Percentiles rank a stretch among this genome's conserved stretches.
Evolutionary conservation across 2,888 invertebrate species (phyloP).

Genomic region (Nymphalis urticae): DNA sequence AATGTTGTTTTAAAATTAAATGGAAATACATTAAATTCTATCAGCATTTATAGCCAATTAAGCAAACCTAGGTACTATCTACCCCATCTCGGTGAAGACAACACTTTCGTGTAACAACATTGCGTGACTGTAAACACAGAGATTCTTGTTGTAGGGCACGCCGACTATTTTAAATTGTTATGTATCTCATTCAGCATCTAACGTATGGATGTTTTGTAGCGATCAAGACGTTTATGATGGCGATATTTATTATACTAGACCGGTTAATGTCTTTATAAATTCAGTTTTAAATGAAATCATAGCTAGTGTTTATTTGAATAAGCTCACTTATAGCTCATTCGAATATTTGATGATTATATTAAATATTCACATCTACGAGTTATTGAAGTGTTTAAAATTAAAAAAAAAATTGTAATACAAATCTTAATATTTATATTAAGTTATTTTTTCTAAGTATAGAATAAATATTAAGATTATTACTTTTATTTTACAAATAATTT

Average conservation of each 20-base stretch:
- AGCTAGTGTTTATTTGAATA: conserved; percentile 26
- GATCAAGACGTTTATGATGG: conserved; percentile 37
- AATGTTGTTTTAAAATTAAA: conserved; percentile 27
- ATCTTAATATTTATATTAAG: background rate
- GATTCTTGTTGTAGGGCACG: conserved; percentile 61
- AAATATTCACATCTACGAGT: conserved; percentile 3
- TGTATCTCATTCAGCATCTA: conserved; percentile 21
- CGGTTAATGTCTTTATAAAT: conserved; percentile 38
- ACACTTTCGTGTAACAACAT: conserved; percentile 52
- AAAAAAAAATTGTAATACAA: background rate
- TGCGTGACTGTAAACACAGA: conserved; percentile 66
- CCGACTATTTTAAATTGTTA: conserved; percentile 52
- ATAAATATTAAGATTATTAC: conserved; percentile 11
- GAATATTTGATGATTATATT: conserved; percentile 14
- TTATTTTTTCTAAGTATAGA: background rate
- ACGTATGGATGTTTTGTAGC: conserved; percentile 30
- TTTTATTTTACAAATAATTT: conserved; percentile 16
- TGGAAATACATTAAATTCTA: conserved; percentile 40
- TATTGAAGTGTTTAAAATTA: background rate
- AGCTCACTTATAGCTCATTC: conserved; percentile 16
- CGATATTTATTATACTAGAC: conserved; percentile 38
- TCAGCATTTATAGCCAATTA: conserved; percentile 49
- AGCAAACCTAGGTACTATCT: conserved; percentile 47
- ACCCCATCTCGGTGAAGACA: conserved; percentile 57
- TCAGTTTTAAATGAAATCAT: conserved; percentile 27